Conservation (phyloP, 2,113 vertebrate species). For the Gulo gulo region DNA sequence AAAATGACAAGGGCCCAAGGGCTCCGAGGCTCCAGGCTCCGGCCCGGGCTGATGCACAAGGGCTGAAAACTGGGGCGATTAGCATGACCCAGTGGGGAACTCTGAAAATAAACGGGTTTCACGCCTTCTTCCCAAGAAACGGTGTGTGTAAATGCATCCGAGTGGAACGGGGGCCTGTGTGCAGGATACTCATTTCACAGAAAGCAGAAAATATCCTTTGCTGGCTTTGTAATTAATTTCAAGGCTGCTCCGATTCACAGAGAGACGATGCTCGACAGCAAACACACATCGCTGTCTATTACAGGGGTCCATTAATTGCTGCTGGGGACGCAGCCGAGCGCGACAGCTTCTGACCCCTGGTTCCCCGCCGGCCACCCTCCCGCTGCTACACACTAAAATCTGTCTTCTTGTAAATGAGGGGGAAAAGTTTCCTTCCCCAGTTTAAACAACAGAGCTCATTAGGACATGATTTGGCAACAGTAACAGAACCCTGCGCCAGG, state of each 20-base stretch:
- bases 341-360: constrained; percentile 41
- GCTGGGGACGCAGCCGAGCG: neutral
- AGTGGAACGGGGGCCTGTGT: constrained; percentile 11
- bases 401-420: neutral
- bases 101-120: constrained; percentile 49
- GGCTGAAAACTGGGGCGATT: neutral
- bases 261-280: neutral
- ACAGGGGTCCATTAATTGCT: constrained; percentile 30
- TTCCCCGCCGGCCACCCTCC: neutral
- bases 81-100: constrained; percentile 12
- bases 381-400: neutral
- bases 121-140: constrained; percentile 41
- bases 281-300: neutral
- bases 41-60: neutral
- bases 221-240: constrained; percentile 49
- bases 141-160: neutral
- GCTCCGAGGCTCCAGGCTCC: neutral
- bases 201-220: constrained; percentile 36
- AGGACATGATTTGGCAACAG: neutral
- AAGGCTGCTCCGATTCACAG: neutral
- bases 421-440: neutral
- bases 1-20: neutral
- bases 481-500: neutral
- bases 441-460: constrained; percentile 39
- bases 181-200: constrained; percentile 14